phyloP scores from a whole-genome alignment of 1,140 invertebrate genomes.

The Capitella teleta region DNA sequence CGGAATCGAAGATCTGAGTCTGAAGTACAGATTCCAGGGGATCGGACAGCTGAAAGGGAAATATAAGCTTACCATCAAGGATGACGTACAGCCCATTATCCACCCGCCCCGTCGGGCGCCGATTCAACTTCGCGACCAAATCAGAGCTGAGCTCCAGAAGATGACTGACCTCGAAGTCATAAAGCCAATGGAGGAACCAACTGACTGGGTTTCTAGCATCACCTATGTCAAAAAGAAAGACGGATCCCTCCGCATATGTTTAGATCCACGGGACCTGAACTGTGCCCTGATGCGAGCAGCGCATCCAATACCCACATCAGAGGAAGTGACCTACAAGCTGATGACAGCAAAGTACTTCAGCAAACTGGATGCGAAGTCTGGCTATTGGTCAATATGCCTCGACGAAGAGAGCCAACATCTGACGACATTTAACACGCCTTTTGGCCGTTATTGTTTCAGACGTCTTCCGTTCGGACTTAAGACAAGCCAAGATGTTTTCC shows the following conservation, averaged over 20 bases:
- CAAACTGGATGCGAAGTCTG: conserved; percentile 24
- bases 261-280: conserved; percentile 2
- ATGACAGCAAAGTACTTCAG: conserved; percentile 11
- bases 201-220: too few relatives aligned
- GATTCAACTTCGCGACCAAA: too few relatives aligned
- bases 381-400: conserved; percentile 27
- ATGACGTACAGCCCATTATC: too few relatives aligned
- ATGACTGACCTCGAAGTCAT: background rate
- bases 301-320: background rate
- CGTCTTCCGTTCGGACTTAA: conserved; percentile 26
- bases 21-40: too few relatives aligned
- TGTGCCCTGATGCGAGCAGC: background rate
- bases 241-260: background rate
- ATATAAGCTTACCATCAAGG: too few relatives aligned
- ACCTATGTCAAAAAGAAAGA: background rate
- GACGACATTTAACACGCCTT: conserved; percentile 23
- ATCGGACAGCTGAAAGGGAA: too few relatives aligned
- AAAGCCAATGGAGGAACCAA: background rate
- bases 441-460: conserved; percentile 21
- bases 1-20: too few relatives aligned
- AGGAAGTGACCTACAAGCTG: conserved; percentile 18
- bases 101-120: too few relatives aligned
- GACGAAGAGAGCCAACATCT: conserved; percentile 19
- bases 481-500: conserved; percentile 23
- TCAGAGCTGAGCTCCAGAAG: background rate